phyloP scores from a whole-genome alignment of 2,888 invertebrate genomes.

The Peribatodes rhomboidaria region DNA sequence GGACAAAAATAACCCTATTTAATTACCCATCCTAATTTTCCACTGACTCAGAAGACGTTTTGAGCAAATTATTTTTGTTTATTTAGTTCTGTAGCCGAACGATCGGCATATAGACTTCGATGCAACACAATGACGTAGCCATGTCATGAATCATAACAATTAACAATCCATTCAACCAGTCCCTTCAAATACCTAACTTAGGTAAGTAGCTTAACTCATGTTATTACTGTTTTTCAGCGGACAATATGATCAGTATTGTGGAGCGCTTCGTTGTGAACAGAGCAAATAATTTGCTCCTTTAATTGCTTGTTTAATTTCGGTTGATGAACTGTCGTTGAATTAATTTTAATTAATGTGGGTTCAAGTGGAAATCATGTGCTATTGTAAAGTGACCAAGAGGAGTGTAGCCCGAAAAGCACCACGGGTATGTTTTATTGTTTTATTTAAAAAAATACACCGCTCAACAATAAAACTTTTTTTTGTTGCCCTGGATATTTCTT shows the following conservation, averaged over 20 bases:
- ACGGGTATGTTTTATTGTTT: constrained; percentile 28
- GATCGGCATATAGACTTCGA: constrained; percentile 22
- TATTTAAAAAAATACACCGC: background rate
- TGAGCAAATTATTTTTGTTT: background rate
- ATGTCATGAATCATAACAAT: constrained; percentile 56
- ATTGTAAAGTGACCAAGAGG: constrained; percentile 30
- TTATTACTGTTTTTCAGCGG: constrained; percentile 59
- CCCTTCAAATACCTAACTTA: constrained; percentile 53
- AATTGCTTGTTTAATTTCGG: background rate
- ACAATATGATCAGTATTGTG: constrained; percentile 58
- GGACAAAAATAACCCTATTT: too few species aligned
- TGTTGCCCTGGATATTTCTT: too few species aligned
- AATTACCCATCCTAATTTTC: background rate
- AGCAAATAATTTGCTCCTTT: constrained; percentile 39
- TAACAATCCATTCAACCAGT: constrained; percentile 44
- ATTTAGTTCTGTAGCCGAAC: constrained; percentile 7
- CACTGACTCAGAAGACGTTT: constrained; percentile 35
- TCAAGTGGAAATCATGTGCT: constrained; percentile 37
- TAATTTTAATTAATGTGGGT: constrained; percentile 26
- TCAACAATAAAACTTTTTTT: too few species aligned
- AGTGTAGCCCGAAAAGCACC: constrained; percentile 15
- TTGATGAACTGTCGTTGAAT: constrained; percentile 7
- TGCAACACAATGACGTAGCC: constrained; percentile 51
- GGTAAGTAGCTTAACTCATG: constrained; percentile 49
- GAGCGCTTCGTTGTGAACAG: constrained; percentile 53